Base-by-base conservation (phyloP, 2,888 invertebrate genomes). In the Nematopogon swammerdamellus region DNA sequence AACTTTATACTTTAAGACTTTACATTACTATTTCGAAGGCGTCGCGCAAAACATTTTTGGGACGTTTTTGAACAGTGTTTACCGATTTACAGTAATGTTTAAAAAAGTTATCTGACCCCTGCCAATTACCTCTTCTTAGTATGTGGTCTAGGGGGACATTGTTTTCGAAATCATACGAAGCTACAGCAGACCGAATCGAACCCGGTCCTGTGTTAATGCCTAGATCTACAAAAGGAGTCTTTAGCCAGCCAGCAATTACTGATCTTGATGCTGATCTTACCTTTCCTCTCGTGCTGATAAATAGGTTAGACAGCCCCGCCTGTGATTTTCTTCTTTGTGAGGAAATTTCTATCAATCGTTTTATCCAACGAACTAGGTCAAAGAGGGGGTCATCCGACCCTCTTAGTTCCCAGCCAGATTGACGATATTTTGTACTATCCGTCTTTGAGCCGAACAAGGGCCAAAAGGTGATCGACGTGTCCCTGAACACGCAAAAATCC, bases 401-500 rank as follows among this genome's bases (percentile, higher is more conserved):
- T 14, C 3, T 30, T 11, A 44, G 25, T 30, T 49, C 36, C 49
- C 49, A 49, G 18, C 49, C 45, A 3, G 49, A 49, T 36, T 49
- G 49, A 17, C 45, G 25, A 19, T 29, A 45, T 18, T 44, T 30
- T 18, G 19, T 17, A 44, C 20, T 25, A 11, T n/a, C 16, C 16
- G 45, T 36, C 36, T 36, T 36, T 3, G 36, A 36, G 36, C 36
- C 36, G 11, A 36, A 36, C n/a, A 36, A 14, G 11, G 36, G 36
- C 8, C n/a, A 14, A 4, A 58, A 50, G 1, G 46, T 53, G 17
- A 58, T 53, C 1, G 48, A 51, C 19, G 52, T 19, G n/a, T 16
- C 44, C 2, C 51, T 49, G 49, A 55, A 54, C 8, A 52, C 36
- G 18, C 52, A 54, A 46, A 54, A 49, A 14, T 50, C n/a, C 10